These are phyloP conservation scores for Epinotia demarniana DNA, from an alignment of 2,888 invertebrate species.

Conservation along the genomic window DNA sequence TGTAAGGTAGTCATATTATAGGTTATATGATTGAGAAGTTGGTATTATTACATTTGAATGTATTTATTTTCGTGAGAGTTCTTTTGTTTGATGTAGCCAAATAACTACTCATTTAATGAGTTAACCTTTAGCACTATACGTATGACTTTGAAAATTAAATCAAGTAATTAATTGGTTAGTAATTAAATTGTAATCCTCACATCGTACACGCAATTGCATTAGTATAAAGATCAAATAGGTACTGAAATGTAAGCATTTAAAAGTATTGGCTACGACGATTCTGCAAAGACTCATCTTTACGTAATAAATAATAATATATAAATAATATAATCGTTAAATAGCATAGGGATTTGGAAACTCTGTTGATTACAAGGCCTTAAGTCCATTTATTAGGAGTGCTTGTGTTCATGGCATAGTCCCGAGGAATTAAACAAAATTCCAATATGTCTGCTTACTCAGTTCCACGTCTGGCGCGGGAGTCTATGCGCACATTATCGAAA, in stretches of 20 bases:
- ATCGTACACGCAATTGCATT: conserved; percentile 30
- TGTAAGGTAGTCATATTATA: conserved; percentile 50
- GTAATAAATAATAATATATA: conserved; percentile 33
- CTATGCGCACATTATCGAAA: not conserved
- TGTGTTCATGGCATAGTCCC: not conserved
- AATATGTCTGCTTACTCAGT: not conserved
- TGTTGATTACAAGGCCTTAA: conserved; percentile 37
- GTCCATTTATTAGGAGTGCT: conserved; percentile 32
- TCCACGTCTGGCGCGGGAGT: not conserved
- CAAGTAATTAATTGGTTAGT: conserved; percentile 10
- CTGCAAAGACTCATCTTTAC: conserved; percentile 32
- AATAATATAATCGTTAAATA: conserved; percentile 9
- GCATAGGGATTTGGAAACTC: conserved; percentile 24
- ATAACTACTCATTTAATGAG: conserved; percentile 12
- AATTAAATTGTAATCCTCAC: conserved; percentile 24
- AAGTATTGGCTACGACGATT: conserved; percentile 27
- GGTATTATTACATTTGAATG: conserved; percentile 61
- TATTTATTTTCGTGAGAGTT: conserved; percentile 57
- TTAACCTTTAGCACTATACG: conserved; percentile 10
- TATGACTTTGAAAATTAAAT: conserved; percentile 27
- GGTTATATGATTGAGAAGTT: conserved; percentile 53
- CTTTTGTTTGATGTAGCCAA: conserved; percentile 47
- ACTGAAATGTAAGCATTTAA: conserved; percentile 30
- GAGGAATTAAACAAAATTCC: not conserved
- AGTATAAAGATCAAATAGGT: conserved; percentile 21